Evolutionary conservation across 2,888 invertebrate genomes (phyloP), one percentile per base, ranked within the genome.

Genomic region (Cepaea hortensis): DNA sequence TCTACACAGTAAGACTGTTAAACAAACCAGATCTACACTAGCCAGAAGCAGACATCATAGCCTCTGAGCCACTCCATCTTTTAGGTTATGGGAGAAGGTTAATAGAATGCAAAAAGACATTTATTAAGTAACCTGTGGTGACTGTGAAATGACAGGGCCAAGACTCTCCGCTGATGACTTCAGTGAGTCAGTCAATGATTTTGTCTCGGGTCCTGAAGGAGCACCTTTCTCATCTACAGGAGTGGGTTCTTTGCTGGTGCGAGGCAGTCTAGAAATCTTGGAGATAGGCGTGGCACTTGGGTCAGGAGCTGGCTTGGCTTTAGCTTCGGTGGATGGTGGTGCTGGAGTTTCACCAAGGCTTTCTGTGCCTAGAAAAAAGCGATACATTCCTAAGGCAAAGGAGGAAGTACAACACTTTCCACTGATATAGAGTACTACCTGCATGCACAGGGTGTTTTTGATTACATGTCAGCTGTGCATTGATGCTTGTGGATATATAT

Each of bases 311-410:
- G 73, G 75, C n/a, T 83, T 83, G 20, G 46, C 23, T 50, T 84
- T 84, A 48, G 85, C 88, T 68, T 91, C 85, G 18, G 84, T 62
- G 65, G 79, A 70, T 23, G 90, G 88, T 13, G 90, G 85, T 9
- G 87, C 83, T 11, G 88, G 65, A 48, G 88, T 85, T 23, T 91
- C 92, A 73, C 91, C 89, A 81, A 93, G 84, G 79, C 91, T 92
- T 68, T 92, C 93, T 82, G 89, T 90, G 87, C 93, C 93, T 93
- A 76, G 13, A 77, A 35, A 50, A 35, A 79, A 76, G 72, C 13
- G 9, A 70, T 55, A 79, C 23, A 55, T 79, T 79, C 48, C 77
- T 79, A 61, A 79, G 77, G 7, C 4, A 50, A 81, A 35, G 65
- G 48, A n/a, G 35, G 68, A 81, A 65, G 68, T 9, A n/a, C 9